phyloP scores from a whole-genome alignment of 2,888 invertebrate species.

The Acronicta aceris region DNA sequence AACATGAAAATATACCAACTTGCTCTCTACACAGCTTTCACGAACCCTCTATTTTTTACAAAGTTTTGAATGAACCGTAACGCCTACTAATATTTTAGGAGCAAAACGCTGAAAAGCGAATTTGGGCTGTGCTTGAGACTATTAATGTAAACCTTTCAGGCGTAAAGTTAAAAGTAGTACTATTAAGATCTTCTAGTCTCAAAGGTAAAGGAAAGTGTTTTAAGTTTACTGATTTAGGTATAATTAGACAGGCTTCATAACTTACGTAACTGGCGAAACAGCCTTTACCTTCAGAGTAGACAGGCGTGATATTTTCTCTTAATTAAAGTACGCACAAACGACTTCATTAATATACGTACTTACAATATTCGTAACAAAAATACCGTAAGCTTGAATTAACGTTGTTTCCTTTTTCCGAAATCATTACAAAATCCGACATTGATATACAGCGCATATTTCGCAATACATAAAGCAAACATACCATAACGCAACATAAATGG shows the following conservation, averaged over 20 bases:
- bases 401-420: slow-evolving; percentile 18
- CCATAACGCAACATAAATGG: slow-evolving; percentile 52
- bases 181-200: not conserved
- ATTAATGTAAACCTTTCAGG: slow-evolving; percentile 27
- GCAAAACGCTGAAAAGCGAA: slow-evolving; percentile 23
- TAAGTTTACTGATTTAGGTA: too few species aligned
- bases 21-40: slow-evolving; percentile 17
- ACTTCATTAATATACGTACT: not conserved
- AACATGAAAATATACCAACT: slow-evolving; percentile 42
- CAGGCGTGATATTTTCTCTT: not conserved
- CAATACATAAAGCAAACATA: slow-evolving; percentile 50
- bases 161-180: slow-evolving; percentile 23
- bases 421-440: slow-evolving; percentile 38
- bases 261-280: not conserved
- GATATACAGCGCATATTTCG: slow-evolving; percentile 48
- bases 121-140: slow-evolving; percentile 30
- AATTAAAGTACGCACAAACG: not conserved
- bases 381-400: not conserved
- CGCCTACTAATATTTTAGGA: slow-evolving; percentile 44
- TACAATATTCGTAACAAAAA: slow-evolving; percentile 2
- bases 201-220: not conserved
- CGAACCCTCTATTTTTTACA: slow-evolving; percentile 32
- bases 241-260: too few species aligned
- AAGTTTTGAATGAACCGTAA: slow-evolving; percentile 34
- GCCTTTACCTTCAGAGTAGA: not conserved